phyloP scores from a whole-genome alignment of 2,888 invertebrate genomes.

The Drosophila tripunctata region DNA sequence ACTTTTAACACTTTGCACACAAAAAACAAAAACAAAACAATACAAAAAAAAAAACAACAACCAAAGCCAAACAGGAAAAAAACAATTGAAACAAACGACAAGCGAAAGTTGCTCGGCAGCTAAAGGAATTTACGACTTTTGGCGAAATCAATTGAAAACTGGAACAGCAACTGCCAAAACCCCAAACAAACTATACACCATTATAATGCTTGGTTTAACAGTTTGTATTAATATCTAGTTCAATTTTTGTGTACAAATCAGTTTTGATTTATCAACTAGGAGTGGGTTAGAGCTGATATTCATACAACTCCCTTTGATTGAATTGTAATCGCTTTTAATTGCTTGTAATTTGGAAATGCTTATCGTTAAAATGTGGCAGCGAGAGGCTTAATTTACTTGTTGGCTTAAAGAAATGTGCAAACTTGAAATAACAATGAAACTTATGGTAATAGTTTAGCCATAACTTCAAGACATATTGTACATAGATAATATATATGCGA shows the following conservation, averaged over 20 bases:
- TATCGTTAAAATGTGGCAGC: not conserved
- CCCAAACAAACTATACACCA: not conserved
- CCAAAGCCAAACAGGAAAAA: constrained; percentile 43
- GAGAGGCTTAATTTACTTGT: not conserved
- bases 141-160: constrained; percentile 74
- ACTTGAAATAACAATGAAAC: no score
- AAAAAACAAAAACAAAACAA: constrained; percentile 36
- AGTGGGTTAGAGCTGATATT: constrained; percentile 36
- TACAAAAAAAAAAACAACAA: constrained; percentile 43
- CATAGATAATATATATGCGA: no score
- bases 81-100: constrained; percentile 39
- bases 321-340: constrained; percentile 52
- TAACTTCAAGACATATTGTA: no score
- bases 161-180: constrained; percentile 40
- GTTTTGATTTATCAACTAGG: constrained; percentile 55
- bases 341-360: constrained; percentile 49
- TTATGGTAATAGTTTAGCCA: no score
- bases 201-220: no score
- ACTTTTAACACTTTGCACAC: constrained; percentile 66
- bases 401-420: no score
- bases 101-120: constrained; percentile 64
- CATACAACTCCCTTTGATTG: constrained; percentile 55
- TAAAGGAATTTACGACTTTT: constrained; percentile 78
- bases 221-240: not conserved
- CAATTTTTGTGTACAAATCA: constrained; percentile 16